Conservation (phyloP, 1,140 invertebrate genomes). For the Eriocheir sinensis region DNA sequence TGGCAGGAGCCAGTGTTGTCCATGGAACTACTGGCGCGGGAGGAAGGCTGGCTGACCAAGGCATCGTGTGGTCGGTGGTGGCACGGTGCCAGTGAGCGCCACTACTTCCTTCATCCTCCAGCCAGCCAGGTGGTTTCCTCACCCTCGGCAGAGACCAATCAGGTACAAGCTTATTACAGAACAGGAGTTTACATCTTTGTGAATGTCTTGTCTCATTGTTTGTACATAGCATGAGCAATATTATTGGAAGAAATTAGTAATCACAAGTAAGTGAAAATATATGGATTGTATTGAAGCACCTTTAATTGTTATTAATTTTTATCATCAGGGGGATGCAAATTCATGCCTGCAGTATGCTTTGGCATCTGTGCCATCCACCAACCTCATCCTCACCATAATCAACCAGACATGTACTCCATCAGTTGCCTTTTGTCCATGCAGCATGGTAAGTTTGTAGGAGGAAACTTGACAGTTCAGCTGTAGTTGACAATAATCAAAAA, state of each 20-base stretch:
- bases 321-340: conserved; percentile 86
- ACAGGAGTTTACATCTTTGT: background rate
- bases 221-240: too few relatives aligned
- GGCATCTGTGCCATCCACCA: conserved; percentile 90
- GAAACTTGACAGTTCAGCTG: too few relatives aligned
- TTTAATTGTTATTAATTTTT: conserved; percentile 4
- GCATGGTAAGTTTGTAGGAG: conserved; percentile 85
- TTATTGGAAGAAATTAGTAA: background rate
- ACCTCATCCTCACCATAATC: conserved; percentile 93
- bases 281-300: background rate
- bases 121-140: conserved; percentile 67
- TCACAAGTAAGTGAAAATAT: background rate
- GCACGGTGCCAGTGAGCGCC: conserved; percentile 72
- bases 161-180: background rate
- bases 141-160: background rate
- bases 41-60: conserved; percentile 67
- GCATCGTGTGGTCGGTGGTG: conserved; percentile 74
- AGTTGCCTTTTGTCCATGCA: conserved; percentile 95
- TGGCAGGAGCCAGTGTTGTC: conserved; percentile 79
- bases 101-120: conserved; percentile 71
- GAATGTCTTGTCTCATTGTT: too few relatives aligned
- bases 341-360: conserved; percentile 95
- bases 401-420: conserved; percentile 90
- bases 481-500: too few relatives aligned
- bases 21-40: conserved; percentile 74